Evolutionary conservation across 2,888 invertebrate species (phyloP), one percentile per base, ranked within the genome.

Genomic region (Hedya salicella): DNA sequence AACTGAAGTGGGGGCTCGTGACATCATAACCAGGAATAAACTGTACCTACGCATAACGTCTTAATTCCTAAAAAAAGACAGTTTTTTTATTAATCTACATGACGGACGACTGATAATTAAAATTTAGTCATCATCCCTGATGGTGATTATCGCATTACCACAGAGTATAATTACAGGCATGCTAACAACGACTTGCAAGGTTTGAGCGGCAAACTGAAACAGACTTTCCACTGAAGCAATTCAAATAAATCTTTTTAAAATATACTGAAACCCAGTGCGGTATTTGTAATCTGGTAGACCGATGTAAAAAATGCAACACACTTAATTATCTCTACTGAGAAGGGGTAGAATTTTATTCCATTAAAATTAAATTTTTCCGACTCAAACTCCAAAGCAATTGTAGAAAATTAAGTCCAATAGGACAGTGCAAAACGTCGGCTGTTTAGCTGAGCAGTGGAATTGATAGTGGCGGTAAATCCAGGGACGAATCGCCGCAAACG

Each of bases 391-490:
- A 46, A 53, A 65, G 65, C 59, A 65, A 65, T 60, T 65, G 65
- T 44, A 65, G 59, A 65, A 65, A 65, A 65, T 65, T 65, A 65
- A 65, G 65, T 65, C 59, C 53, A 59, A 65, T 65, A 59, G 65
- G 53, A 60, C 65, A 63, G 36, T 52, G 59, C 16, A 52, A 65
- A 59, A 52, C 30, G 63, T 63, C 49, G 56, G 56, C 66, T 66
- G 61, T 66, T 61, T 66, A 66, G 60, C 66, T 48, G 66, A 49
- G 66, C 61, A 40, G 48, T 40, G 44, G 60, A 66, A 66, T 66
- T 60, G 66, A 66, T 66, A 66, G 61, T 61, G 66, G 66, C 66
- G 53, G 66, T 66, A 66, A 66, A 66, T 69, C 67, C 63, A 62
- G 64, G 64, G 57, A 67, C 61, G 61, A 64, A 60, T 63, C 64